Percentiles rank a stretch among this genome's conserved stretches.
phyloP scores from a whole-genome alignment of 2,113 vertebrate genomes.

The Mormoops blainvillei region DNA sequence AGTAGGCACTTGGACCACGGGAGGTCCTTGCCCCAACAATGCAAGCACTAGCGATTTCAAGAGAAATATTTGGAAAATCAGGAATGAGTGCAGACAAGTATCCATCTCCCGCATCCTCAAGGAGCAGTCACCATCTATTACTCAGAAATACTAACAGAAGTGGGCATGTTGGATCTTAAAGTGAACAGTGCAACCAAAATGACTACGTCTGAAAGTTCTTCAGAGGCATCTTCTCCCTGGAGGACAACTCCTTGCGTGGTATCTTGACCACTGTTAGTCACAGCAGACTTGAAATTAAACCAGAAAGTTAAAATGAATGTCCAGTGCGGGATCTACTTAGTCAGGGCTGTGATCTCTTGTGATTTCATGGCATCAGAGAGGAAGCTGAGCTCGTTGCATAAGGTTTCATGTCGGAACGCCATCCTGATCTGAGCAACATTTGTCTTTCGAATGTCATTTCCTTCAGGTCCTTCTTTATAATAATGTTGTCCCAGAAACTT shows the following conservation, averaged over 20 bases:
- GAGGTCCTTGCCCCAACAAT: not conserved
- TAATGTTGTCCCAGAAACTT: slow-evolving; percentile 93
- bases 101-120: not conserved
- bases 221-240: not conserved
- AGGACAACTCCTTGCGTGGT: not conserved
- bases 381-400: slow-evolving; percentile 96
- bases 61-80: slow-evolving; percentile 32
- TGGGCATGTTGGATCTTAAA: not conserved
- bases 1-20: not conserved
- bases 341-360: slow-evolving; percentile 74
- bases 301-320: slow-evolving; percentile 31
- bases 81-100: slow-evolving; percentile 26
- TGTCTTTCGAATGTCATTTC: slow-evolving; percentile 94
- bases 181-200: slow-evolving; percentile 7
- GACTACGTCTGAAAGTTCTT: slow-evolving; percentile 10
- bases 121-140: not conserved
- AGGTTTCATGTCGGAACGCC: slow-evolving; percentile 93
- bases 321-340: slow-evolving; percentile 67
- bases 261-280: slow-evolving; percentile 37
- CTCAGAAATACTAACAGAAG: slow-evolving; percentile 27
- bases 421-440: slow-evolving; percentile 98
- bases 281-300: slow-evolving; percentile 37
- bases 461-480: slow-evolving; percentile 91
- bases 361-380: slow-evolving; percentile 92
- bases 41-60: slow-evolving; percentile 1